These are phyloP conservation scores for Holothuria scabra DNA, from an alignment of 53 echinoderm and acorn worm species.

Conservation along the genomic window DNA sequence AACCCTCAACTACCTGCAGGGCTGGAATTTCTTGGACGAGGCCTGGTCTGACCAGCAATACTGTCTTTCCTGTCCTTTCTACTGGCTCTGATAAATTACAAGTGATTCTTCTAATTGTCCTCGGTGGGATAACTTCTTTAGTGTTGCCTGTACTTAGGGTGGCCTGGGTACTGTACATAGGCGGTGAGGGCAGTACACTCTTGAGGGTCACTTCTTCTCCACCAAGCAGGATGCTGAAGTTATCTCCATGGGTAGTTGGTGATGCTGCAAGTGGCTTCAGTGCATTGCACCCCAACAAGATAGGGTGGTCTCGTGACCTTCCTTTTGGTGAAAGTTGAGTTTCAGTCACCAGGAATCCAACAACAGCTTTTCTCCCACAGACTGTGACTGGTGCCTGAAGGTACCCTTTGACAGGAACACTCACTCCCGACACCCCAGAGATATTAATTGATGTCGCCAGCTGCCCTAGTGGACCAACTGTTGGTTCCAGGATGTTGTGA, in stretches of 20 bases:
- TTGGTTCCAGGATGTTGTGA: slow-evolving; percentile 29
- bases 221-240: not conserved
- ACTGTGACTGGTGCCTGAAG: slow-evolving; percentile 23
- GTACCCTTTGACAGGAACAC: slow-evolving; percentile 50
- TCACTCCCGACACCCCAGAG: slow-evolving; percentile 41
- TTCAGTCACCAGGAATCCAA: slow-evolving; percentile 50
- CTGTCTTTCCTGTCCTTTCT: no score
- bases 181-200: slow-evolving; percentile 2
- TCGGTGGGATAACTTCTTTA: slow-evolving; percentile 1
- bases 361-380: slow-evolving; percentile 3
- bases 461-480: not conserved
- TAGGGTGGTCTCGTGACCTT: not conserved
- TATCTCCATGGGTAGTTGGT: not conserved
- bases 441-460: slow-evolving; percentile 21
- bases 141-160: not conserved
- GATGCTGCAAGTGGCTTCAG: slow-evolving; percentile 10
- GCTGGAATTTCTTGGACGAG: no score
- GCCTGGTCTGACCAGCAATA: no score
- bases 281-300: slow-evolving; percentile 47
- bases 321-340: not conserved
- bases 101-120: not conserved
- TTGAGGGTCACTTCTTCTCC: not conserved
- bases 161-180: not conserved
- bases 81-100: not conserved
- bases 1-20: no score